Evolutionary conservation across 64 coral and sea anemone genomes (phyloP).

Genomic region (Stichodactyla helianthus): DNA sequence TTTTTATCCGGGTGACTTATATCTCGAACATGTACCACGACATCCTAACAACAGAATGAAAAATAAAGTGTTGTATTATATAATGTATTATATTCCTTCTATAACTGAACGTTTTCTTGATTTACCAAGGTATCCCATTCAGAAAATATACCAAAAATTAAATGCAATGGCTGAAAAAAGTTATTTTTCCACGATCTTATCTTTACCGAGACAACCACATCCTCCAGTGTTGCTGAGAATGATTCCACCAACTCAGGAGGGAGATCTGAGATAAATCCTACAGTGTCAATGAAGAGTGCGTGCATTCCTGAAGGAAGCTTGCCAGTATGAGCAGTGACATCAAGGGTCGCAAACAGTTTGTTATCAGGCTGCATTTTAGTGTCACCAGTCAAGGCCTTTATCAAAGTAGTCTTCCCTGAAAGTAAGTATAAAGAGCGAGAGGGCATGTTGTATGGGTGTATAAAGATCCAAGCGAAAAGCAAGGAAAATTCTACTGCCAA

Average conservation of each 20-base stretch:
- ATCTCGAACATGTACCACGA: slow-evolving; percentile 89
- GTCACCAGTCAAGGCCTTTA: slow-evolving; percentile 88
- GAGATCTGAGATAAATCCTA: slow-evolving; percentile 95
- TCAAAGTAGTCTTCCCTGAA: slow-evolving; percentile 91
- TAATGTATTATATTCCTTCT: too few species aligned
- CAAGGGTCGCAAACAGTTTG: slow-evolving; percentile 97
- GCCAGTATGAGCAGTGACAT: slow-evolving; percentile 90
- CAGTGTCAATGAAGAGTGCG: slow-evolving; percentile 81
- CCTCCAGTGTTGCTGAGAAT: slow-evolving; percentile 92
- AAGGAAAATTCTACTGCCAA: too few species aligned
- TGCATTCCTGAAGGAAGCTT: slow-evolving; percentile 90
- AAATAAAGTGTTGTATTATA: too few species aligned
- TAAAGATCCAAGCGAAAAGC: too few species aligned
- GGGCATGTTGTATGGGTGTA: too few species aligned
- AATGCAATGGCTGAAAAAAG: too few species aligned
- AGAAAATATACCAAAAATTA: background rate
- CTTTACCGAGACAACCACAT: slow-evolving; percentile 88
- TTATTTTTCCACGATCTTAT: too few species aligned
- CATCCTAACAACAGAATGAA: slow-evolving; percentile 51
- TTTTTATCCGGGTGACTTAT: slow-evolving; percentile 82
- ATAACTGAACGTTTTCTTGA: too few species aligned
- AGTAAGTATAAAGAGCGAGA: too few species aligned
- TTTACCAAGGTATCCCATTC: too few species aligned
- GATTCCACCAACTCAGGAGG: slow-evolving; percentile 94
- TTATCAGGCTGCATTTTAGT: slow-evolving; percentile 90